Conservation (phyloP, 2,888 invertebrate species). For the Meganola albula region DNA sequence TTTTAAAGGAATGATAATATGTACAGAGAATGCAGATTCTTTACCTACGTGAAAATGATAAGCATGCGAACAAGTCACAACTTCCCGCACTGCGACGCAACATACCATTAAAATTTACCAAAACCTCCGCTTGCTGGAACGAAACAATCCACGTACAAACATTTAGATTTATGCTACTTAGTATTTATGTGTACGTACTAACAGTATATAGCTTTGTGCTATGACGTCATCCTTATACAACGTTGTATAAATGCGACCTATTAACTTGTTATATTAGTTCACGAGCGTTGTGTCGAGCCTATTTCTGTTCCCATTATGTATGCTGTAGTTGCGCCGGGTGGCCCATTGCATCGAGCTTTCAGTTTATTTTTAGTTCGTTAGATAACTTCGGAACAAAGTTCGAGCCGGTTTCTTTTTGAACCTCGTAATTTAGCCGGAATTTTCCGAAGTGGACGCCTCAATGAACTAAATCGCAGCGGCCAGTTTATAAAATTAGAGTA, state of each 20-base stretch:
- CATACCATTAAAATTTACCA: slow-evolving; percentile 60
- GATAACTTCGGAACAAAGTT: slow-evolving; percentile 35
- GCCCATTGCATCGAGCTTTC: slow-evolving; percentile 38
- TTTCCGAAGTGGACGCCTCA: slow-evolving; percentile 41
- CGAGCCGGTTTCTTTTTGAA: slow-evolving; percentile 44
- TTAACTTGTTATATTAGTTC: slow-evolving; percentile 27
- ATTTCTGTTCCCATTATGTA: slow-evolving; percentile 27
- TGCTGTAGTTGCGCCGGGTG: slow-evolving; percentile 25
- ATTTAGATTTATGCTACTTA: slow-evolving; percentile 41
- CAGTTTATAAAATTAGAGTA: slow-evolving; percentile 53
- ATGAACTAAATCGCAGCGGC: slow-evolving; percentile 47
- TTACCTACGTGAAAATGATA: slow-evolving; percentile 18
- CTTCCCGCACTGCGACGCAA: slow-evolving; percentile 57
- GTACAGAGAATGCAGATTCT: no score
- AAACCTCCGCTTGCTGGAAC: slow-evolving; percentile 47
- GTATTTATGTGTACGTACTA: slow-evolving; percentile 13
- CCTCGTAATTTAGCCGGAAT: slow-evolving; percentile 53
- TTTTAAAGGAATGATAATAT: no score
- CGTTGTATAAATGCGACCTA: slow-evolving; percentile 28
- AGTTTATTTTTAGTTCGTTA: slow-evolving; percentile 51
- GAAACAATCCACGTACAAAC: slow-evolving; percentile 46
- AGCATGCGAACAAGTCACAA: slow-evolving; percentile 31
- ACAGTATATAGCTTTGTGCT: slow-evolving; percentile 30
- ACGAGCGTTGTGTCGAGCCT: slow-evolving; percentile 21
- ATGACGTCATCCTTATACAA: slow-evolving; percentile 39